These are phyloP conservation scores for Pelvicachromis taeniatus DNA, from an alignment of 2,113 vertebrate genomes.

Conservation along the genomic window DNA sequence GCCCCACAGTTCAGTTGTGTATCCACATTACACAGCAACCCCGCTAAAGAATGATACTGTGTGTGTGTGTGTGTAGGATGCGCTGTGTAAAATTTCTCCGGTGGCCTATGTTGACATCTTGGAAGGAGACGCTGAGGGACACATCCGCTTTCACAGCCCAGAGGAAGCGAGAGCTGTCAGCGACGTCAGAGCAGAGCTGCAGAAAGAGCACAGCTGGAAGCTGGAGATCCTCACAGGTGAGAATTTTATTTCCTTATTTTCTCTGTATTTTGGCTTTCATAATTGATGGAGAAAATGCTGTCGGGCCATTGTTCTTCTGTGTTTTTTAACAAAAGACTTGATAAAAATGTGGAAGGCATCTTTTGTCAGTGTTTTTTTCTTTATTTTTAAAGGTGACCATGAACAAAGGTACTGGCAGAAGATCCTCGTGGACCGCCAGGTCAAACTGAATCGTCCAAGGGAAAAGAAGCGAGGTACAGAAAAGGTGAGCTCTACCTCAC, in stretches of 20 bases:
- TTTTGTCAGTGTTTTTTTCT: not conserved
- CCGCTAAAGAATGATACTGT: not conserved
- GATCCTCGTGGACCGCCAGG: slow-evolving; percentile 95
- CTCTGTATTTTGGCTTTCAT: not conserved
- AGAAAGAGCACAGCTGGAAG: slow-evolving; percentile 85
- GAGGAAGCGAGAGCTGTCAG: slow-evolving; percentile 80
- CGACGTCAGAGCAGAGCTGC: slow-evolving; percentile 69
- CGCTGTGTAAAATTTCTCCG: slow-evolving; percentile 76
- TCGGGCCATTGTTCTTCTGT: not conserved
- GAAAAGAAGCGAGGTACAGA: slow-evolving; percentile 94
- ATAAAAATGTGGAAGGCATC: rapidly evolving
- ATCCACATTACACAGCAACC: not conserved
- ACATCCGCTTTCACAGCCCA: slow-evolving; percentile 81
- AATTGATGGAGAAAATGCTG: not conserved
- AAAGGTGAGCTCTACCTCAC: slow-evolving; percentile 77
- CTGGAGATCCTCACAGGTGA: slow-evolving; percentile 86
- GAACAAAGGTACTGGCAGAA: slow-evolving; percentile 99
- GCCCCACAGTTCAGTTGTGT: not conserved
- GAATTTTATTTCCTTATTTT: not conserved
- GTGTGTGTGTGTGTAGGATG: slow-evolving; percentile 69
- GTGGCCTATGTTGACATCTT: slow-evolving; percentile 90
- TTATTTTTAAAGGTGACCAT: slow-evolving; percentile 78
- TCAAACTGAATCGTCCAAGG: slow-evolving; percentile 91
- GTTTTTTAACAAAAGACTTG: not conserved
- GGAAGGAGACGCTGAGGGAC: slow-evolving; percentile 89